phyloP scores from a whole-genome alignment of 2,113 vertebrate genomes.

The Bubo blakistoni region DNA sequence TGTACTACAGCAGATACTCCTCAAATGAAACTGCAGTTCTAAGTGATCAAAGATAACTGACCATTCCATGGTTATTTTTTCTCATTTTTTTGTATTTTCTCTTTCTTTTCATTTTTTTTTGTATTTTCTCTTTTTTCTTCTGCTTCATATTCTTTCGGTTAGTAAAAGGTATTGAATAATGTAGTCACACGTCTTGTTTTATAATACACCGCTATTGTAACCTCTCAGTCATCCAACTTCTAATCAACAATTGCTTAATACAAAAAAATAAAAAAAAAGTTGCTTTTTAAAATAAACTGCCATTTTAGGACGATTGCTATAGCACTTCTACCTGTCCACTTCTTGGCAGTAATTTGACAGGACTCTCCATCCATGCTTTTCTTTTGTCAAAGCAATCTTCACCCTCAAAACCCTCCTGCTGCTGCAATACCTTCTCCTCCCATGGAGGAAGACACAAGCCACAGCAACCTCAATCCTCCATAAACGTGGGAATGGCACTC shows the following conservation, averaged over 20 bases:
- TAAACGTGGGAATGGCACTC: background rate
- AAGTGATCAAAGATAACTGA: background rate
- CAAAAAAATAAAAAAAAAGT: background rate
- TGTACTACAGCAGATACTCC: background rate
- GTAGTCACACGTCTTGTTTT: background rate
- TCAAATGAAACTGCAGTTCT: background rate
- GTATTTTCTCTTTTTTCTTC: background rate
- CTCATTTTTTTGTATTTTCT: background rate
- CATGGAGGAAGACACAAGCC: background rate
- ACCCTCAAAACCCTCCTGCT: background rate
- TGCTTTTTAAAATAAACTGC: background rate
- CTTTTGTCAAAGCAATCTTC: background rate
- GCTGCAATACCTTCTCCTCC: background rate
- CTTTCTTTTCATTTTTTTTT: background rate
- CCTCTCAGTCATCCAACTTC: background rate
- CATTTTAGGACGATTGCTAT: background rate
- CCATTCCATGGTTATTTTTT: background rate
- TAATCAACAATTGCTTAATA: background rate
- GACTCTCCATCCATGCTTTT: background rate
- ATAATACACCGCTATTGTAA: background rate
- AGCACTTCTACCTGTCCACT: background rate
- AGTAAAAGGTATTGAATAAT: background rate
- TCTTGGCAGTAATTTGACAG: background rate
- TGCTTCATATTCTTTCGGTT: background rate
- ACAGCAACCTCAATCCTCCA: background rate